Evolutionary conservation across 2,113 vertebrate genomes (phyloP).

Genomic region (Ptychochromis oligacanthus): DNA sequence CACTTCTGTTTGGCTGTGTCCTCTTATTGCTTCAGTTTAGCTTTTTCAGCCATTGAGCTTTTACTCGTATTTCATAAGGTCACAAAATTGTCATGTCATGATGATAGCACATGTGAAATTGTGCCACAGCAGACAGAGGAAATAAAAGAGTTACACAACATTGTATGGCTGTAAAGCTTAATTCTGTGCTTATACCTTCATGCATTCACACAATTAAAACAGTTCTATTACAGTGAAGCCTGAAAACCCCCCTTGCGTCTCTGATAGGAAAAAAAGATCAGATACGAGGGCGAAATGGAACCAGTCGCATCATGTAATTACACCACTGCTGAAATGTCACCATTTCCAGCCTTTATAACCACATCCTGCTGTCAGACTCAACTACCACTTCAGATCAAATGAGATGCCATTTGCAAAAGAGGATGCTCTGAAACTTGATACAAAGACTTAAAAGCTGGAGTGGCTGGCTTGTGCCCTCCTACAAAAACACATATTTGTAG

Average conservation of each 20-base stretch:
- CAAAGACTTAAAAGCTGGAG: neutral
- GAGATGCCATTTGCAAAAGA: neutral
- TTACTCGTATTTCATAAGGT: neutral
- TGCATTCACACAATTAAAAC: neutral
- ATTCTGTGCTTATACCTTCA: neutral
- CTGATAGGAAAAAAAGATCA: neutral
- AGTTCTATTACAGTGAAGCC: neutral
- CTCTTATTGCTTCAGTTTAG: neutral
- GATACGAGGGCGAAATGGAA: neutral
- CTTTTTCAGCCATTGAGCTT: neutral
- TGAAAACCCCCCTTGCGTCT: neutral
- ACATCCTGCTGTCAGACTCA: conserved; percentile 48
- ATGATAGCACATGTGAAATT: neutral
- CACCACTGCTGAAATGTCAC: conserved; percentile 15
- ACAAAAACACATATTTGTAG: neutral
- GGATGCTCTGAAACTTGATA: neutral
- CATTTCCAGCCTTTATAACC: conserved; percentile 26
- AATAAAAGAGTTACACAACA: neutral
- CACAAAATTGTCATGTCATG: neutral
- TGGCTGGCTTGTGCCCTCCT: neutral
- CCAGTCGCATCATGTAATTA: neutral
- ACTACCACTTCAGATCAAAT: conserved; percentile 8
- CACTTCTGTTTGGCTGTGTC: neutral
- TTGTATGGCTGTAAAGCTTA: neutral
- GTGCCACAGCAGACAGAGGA: neutral